These are phyloP conservation scores for Characodon lateralis DNA, from an alignment of 2,797 vertebrate species.

Conservation along the genomic window DNA sequence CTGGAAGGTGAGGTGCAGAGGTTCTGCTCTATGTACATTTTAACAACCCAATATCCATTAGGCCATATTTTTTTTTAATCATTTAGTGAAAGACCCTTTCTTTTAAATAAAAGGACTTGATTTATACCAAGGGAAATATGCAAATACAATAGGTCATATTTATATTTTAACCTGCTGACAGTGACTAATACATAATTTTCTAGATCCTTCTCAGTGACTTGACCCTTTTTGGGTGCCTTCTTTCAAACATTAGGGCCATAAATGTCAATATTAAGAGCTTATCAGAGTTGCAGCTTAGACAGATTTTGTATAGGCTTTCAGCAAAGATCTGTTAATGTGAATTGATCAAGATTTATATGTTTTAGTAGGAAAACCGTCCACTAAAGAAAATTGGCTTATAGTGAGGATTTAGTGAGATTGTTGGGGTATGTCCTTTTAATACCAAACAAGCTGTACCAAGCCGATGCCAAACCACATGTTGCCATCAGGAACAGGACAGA, in stretches of 20 bases:
- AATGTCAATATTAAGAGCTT: background rate
- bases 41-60: background rate
- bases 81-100: background rate
- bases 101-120: background rate
- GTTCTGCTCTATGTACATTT: background rate
- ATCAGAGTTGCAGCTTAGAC: background rate
- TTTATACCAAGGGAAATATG: slow-evolving; percentile 1
- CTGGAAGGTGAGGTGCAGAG: background rate
- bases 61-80: background rate
- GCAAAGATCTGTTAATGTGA: background rate
- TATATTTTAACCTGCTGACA: background rate
- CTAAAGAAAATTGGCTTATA: background rate
- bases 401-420: slow-evolving; percentile 29
- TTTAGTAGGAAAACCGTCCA: background rate
- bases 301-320: background rate
- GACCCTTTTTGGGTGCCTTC: background rate
- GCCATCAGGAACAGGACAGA: slow-evolving; percentile 26
- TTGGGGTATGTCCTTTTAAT: slow-evolving; percentile 19
- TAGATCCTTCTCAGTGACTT: background rate
- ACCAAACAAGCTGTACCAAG: slow-evolving; percentile 3
- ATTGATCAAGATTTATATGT: background rate
- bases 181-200: background rate
- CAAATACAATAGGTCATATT: background rate
- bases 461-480: slow-evolving; percentile 21
- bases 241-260: background rate